phyloP scores from a whole-genome alignment of 2,113 vertebrate genomes.

The Thunnus maccoyii region DNA sequence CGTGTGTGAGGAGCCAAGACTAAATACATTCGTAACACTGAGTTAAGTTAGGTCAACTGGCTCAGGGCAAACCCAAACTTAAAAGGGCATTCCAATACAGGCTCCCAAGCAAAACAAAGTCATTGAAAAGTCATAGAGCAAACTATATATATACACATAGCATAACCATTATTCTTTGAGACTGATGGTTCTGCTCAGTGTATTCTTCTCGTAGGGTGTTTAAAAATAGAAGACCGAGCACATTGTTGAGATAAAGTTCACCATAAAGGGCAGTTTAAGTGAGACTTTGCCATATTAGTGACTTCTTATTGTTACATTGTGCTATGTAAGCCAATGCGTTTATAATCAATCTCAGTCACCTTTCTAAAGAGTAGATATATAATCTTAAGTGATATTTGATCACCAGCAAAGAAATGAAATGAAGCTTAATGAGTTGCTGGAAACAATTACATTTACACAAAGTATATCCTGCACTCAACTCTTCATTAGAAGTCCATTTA shows the following conservation, averaged over 20 bases:
- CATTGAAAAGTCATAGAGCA: constrained; percentile 47
- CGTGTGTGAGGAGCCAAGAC: constrained; percentile 17
- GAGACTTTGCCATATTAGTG: not conserved
- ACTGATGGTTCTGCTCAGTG: constrained; percentile 32
- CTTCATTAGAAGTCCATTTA: not conserved
- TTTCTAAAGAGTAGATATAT: not conserved
- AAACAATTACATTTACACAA: not conserved
- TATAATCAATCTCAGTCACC: not conserved
- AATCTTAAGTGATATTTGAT: not conserved
- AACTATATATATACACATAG: constrained; percentile 63
- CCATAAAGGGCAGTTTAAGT: not conserved
- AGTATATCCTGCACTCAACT: not conserved
- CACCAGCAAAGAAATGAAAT: not conserved
- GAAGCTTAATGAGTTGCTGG: not conserved
- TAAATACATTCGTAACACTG: constrained; percentile 30
- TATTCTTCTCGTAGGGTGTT: constrained; percentile 16
- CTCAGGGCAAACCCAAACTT: constrained; percentile 30
- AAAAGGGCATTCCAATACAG: constrained; percentile 59
- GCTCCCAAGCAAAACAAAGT: constrained; percentile 55
- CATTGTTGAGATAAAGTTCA: constrained; percentile 22
- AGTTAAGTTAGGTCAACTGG: constrained; percentile 44
- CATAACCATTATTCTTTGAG: constrained; percentile 5
- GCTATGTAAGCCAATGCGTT: too few relatives aligned
- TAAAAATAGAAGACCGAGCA: constrained; percentile 10
- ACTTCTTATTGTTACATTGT: not conserved